These are phyloP conservation scores for Metalampra italica DNA, from an alignment of 2,888 invertebrate genomes.

Conservation along the genomic window DNA sequence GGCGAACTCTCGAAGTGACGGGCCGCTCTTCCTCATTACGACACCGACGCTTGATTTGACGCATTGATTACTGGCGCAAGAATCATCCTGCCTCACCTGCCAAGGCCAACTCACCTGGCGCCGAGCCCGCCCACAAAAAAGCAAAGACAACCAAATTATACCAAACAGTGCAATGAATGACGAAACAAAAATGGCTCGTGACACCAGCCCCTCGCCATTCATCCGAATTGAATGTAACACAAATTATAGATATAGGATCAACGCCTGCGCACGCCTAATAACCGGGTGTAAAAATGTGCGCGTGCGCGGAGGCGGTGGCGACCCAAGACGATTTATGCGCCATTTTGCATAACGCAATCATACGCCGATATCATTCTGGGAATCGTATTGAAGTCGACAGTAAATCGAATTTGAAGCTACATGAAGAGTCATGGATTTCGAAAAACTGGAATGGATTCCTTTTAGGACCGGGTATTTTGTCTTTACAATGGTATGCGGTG, in stretches of 20 bases:
- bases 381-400: no score
- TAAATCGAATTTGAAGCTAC: no score
- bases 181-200: conserved; percentile 20
- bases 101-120: not conserved
- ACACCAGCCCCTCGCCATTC: conserved; percentile 24
- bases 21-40: no score
- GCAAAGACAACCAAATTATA: conserved; percentile 2
- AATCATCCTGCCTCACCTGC: no score
- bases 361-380: no score
- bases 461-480: no score
- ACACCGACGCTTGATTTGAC: no score
- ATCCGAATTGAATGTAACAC: conserved; percentile 23
- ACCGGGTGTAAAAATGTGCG: conserved; percentile 21
- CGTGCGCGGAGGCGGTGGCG: conserved; percentile 18
- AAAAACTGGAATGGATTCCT: no score
- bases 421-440: no score
- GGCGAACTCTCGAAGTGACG: no score
- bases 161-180: conserved; percentile 4
- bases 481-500: no score
- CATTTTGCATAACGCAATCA: conserved; percentile 13
- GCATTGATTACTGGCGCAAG: not conserved
- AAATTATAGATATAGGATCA: conserved; percentile 26
- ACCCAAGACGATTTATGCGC: conserved; percentile 23
- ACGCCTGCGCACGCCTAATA: conserved; percentile 16
- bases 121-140: not conserved